Evolutionary conservation across 2,888 invertebrate species (phyloP).

Genomic region (Plebejus anna): DNA sequence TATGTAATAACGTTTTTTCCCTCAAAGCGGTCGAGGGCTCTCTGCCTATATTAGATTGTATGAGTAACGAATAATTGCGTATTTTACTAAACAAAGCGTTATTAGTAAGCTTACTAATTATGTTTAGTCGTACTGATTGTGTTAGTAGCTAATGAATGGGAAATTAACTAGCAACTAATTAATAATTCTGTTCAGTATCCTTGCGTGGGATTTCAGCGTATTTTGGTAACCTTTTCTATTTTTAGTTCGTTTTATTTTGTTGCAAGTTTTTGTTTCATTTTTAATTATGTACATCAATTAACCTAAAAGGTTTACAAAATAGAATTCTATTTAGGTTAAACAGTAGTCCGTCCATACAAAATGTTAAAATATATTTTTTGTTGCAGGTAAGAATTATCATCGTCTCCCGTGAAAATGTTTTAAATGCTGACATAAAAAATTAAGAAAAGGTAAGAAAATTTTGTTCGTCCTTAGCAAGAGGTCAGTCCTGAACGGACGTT

Average conservation of each 20-base stretch:
- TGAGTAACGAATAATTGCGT: conserved; percentile 23
- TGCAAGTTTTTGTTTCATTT: neutral
- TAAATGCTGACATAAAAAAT: neutral
- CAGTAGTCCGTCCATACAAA: neutral
- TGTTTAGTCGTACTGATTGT: neutral
- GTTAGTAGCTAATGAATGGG: neutral
- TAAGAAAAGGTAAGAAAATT: neutral
- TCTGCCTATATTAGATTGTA: conserved; percentile 25
- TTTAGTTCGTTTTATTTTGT: neutral
- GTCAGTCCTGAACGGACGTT: too few relatives aligned
- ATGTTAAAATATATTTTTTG: neutral
- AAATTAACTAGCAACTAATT: neutral
- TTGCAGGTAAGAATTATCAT: neutral
- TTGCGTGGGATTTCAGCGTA: neutral
- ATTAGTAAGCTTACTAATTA: conserved; percentile 16
- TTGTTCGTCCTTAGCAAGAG: neutral
- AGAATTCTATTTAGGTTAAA: neutral
- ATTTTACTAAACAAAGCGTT: conserved; percentile 25
- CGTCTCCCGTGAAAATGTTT: neutral
- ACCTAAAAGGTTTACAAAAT: neutral
- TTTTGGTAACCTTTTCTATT: neutral
- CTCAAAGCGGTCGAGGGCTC: conserved; percentile 26
- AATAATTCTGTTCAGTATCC: neutral
- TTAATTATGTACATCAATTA: neutral
- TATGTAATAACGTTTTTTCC: conserved; percentile 27